Evolutionary conservation across 2,797 vertebrate species (phyloP), one percentile per base, ranked within the genome.

Genomic region (Graptemys geographica): DNA sequence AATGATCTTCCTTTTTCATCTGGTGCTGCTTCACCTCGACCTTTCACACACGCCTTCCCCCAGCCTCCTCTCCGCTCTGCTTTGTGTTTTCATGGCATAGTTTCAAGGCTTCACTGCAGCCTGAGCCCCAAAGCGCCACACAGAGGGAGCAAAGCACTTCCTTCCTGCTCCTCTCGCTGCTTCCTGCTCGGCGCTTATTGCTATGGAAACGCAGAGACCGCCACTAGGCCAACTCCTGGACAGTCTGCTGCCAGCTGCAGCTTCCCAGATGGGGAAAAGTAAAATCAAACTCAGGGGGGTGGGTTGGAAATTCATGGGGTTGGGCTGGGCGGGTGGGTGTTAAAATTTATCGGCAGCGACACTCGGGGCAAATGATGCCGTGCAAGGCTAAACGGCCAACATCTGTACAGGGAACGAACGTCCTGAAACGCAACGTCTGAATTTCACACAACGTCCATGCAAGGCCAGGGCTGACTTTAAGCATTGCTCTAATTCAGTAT

Each of bases 161-260:
- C 96, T 97, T 97, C 97, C 97, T 96, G 96, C 96, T 96, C 94
- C 96, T 96, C 89, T 94, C 19, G 62, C 52, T 90, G 94, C 91
- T 97, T 97, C 97, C 97, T 95, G 96, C 86, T 96, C 69, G 81
- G 84, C 59, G 81, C 90, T 94, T 94, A 90, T 94, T 84, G 51
- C 49, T 18, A 65, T 44, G 86, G 96, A 94, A 94, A 97, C 84
- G 49, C 13, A 25, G 95, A 57, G 94, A 81, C 69, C 11, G 52
- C 47, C 41, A 47, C n/a, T 44, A 76, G 69, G 69, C 51, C 51
- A 31, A 16, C 18, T 81, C 51, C n/a, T 52, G 33, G 51, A n/a
- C 18, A 28, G 79, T 21, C 51, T 37, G 23, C 79, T 53, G 79
- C 79, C 49, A 81, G 44, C 44, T 44, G 74, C 25, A 47, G 27